A percentile compares a stretch with the other conserved stretches of the same genome.
Conservation (phyloP, 2,888 invertebrate species). For the Drosophila tripunctata region DNA sequence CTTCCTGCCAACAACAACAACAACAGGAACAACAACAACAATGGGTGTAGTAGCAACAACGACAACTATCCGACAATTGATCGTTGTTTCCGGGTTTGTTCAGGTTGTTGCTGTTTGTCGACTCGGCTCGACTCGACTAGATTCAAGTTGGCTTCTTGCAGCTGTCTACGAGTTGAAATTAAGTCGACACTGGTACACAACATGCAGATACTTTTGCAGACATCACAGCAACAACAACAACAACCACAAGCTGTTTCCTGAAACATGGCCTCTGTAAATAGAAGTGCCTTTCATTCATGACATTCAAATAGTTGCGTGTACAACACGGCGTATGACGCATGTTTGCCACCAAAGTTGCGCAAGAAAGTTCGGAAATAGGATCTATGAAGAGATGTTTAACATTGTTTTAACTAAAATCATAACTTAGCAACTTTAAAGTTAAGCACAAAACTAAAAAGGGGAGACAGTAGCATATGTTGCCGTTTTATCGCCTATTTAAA, state of each 20-base stretch:
- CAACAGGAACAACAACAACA: slow-evolving; percentile 12
- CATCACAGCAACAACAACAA: background rate
- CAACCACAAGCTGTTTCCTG: slow-evolving; percentile 11
- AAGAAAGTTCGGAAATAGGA: slow-evolving; percentile 12
- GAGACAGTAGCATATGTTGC: background rate
- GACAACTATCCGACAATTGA: slow-evolving; percentile 73
- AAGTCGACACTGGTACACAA: slow-evolving; percentile 65
- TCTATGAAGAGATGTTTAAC: slow-evolving; percentile 13
- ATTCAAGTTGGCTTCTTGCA: slow-evolving; percentile 44
- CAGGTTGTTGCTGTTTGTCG: slow-evolving; percentile 23
- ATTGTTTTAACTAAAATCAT: slow-evolving; percentile 39
- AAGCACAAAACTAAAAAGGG: slow-evolving; percentile 1
- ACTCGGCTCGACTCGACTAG: slow-evolving; percentile 18
- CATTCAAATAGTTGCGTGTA: slow-evolving; percentile 49
- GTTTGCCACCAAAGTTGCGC: slow-evolving; percentile 20
- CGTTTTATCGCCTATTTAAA: slow-evolving; percentile 23
- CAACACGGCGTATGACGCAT: slow-evolving; percentile 42
- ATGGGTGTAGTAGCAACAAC: slow-evolving; percentile 20
- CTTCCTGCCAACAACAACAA: slow-evolving; percentile 44
- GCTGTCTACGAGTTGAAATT: slow-evolving; percentile 54
- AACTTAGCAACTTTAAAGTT: slow-evolving; percentile 38
- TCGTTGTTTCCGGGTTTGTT: slow-evolving; percentile 67
- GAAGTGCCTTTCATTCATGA: slow-evolving; percentile 13
- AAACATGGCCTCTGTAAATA: slow-evolving; percentile 31
- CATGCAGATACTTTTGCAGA: slow-evolving; percentile 23